Conservation (phyloP, 2,888 invertebrate species). For the Orchesellides sinensis region DNA sequence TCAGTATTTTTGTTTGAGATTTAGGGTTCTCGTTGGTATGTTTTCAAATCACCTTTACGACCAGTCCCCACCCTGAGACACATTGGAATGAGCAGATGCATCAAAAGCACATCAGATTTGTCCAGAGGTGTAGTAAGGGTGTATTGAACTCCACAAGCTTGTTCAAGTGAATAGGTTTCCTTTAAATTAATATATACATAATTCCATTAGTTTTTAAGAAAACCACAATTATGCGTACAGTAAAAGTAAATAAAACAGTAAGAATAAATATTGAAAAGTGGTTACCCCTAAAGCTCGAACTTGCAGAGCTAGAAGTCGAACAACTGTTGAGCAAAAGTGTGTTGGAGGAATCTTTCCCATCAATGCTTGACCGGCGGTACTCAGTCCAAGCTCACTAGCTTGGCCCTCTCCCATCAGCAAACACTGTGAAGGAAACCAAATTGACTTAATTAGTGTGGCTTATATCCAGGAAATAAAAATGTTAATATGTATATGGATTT, state of each 20-base stretch:
- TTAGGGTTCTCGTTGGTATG: too few species aligned
- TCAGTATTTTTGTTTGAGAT: too few species aligned
- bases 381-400: constrained; percentile 80
- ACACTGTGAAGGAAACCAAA: constrained; percentile 82
- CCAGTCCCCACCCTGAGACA: constrained; percentile 97
- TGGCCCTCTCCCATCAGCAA: constrained; percentile 87
- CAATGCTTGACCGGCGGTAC: constrained; percentile 89
- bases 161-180: constrained; percentile 93
- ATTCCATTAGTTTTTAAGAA: neutral
- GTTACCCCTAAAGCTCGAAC: constrained; percentile 94
- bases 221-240: neutral
- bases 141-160: constrained; percentile 94
- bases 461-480: neutral
- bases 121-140: constrained; percentile 90
- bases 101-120: constrained; percentile 95
- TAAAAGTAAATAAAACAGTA: too few species aligned
- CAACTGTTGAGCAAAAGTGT: constrained; percentile 97
- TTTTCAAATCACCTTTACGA: constrained; percentile 84
- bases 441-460: too few species aligned
- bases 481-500: constrained; percentile 7
- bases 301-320: constrained; percentile 94
- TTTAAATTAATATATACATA: constrained; percentile 76
- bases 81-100: constrained; percentile 97
- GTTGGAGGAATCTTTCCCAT: constrained; percentile 96
- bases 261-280: too few species aligned